Percentiles rank a stretch among this genome's conserved stretches.
Conservation (phyloP, 2,888 invertebrate species). For the Cheilosia impressa region DNA sequence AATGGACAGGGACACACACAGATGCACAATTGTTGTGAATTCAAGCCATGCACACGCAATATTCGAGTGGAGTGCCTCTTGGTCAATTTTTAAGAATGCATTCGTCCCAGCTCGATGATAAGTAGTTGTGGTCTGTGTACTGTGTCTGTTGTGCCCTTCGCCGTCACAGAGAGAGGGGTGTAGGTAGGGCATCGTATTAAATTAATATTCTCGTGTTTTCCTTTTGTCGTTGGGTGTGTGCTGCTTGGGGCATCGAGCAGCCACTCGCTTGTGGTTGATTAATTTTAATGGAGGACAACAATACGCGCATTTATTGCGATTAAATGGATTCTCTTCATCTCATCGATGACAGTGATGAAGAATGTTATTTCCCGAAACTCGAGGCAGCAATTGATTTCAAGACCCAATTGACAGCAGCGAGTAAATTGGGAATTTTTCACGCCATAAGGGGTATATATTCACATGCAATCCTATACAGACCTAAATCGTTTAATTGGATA, state of each 20-base stretch:
- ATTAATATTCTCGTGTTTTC: conserved; percentile 45
- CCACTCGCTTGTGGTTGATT: conserved; percentile 44
- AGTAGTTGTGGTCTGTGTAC: conserved; percentile 3
- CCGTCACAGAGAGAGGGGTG: conserved; percentile 66
- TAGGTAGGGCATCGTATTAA: conserved; percentile 60
- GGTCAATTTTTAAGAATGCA: conserved; percentile 70
- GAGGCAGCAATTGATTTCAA: conserved; percentile 33
- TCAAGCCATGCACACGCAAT: conserved; percentile 25
- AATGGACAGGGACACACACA: conserved; percentile 18
- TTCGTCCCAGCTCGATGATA: conserved; percentile 71
- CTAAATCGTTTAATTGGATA: conserved; percentile 48
- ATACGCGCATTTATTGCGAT: conserved; percentile 69
- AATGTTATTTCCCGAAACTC: background rate
- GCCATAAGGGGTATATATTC: conserved; percentile 10
- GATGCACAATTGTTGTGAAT: background rate
- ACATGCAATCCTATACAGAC: conserved; percentile 15
- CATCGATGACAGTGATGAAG: background rate
- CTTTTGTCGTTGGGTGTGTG: conserved; percentile 19
- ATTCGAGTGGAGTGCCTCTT: conserved; percentile 66
- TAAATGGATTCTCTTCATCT: conserved; percentile 39
- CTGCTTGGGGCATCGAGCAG: conserved; percentile 20
- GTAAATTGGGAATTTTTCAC: conserved; percentile 51
- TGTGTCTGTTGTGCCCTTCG: conserved; percentile 7
- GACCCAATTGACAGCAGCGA: conserved; percentile 33
- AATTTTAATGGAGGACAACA: conserved; percentile 73